These are phyloP conservation scores for Leptarthrus brevirostris DNA, from an alignment of 2,888 invertebrate species.

Conservation along the genomic window DNA sequence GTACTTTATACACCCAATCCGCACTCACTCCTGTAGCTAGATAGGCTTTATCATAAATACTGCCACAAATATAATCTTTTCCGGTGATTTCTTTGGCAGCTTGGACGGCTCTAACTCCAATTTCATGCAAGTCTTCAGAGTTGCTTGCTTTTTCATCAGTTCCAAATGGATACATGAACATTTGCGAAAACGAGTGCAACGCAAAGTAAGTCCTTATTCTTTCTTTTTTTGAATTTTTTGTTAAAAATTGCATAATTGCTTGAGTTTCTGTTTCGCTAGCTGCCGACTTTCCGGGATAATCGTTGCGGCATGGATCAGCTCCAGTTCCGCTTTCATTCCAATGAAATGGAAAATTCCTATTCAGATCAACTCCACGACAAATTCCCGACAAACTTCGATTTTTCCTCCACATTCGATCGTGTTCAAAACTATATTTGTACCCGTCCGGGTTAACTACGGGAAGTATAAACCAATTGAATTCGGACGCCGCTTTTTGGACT, in stretches of 20 bases:
- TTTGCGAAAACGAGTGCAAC: slow-evolving; percentile 77
- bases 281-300: slow-evolving; percentile 71
- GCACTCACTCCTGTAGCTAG: slow-evolving; percentile 66
- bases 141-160: slow-evolving; percentile 57
- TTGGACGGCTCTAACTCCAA: slow-evolving; percentile 63
- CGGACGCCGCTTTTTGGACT: slow-evolving; percentile 62
- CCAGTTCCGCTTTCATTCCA: slow-evolving; percentile 72
- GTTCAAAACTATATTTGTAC: slow-evolving; percentile 79
- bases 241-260: slow-evolving; percentile 61
- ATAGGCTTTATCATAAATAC: slow-evolving; percentile 65
- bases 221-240: slow-evolving; percentile 58
- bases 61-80: slow-evolving; percentile 62
- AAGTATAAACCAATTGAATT: slow-evolving; percentile 78
- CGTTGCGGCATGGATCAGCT: slow-evolving; percentile 70
- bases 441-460: slow-evolving; percentile 83
- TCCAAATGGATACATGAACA: slow-evolving; percentile 74
- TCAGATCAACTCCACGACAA: slow-evolving; percentile 76
- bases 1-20: slow-evolving; percentile 64
- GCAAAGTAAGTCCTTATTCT: slow-evolving; percentile 71
- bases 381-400: slow-evolving; percentile 71
- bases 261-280: slow-evolving; percentile 73
- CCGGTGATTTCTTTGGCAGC: slow-evolving; percentile 62
- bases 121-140: slow-evolving; percentile 61
- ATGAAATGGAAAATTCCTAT: slow-evolving; percentile 75
- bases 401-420: slow-evolving; percentile 84